These are phyloP conservation scores for Zhengitettix transpicula DNA, from an alignment of 2,888 invertebrate genomes.

Conservation along the genomic window DNA sequence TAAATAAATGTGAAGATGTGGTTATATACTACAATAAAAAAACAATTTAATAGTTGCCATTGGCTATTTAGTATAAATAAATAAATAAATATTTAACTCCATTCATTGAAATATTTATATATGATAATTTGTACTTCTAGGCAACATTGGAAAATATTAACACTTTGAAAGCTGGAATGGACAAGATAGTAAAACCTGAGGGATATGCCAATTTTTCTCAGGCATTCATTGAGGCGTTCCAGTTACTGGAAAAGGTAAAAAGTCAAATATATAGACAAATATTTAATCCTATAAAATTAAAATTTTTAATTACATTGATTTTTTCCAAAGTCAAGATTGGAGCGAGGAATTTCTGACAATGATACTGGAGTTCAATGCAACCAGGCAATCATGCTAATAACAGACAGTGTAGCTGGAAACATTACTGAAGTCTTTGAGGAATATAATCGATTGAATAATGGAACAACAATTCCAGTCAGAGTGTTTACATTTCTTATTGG, in stretches of 20 bases:
- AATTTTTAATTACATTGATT: neutral
- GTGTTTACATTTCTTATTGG: constrained; percentile 94
- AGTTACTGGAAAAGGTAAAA: constrained; percentile 53
- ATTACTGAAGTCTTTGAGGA: constrained; percentile 63
- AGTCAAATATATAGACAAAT: neutral
- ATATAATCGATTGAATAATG: constrained; percentile 57
- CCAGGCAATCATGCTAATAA: constrained; percentile 90
- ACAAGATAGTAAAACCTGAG: constrained; percentile 43
- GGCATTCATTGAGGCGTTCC: constrained; percentile 73
- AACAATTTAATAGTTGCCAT: no score
- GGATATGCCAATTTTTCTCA: constrained; percentile 70
- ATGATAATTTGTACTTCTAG: constrained; percentile 26
- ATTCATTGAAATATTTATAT: no score
- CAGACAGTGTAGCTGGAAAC: constrained; percentile 84
- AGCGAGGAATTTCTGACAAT: constrained; percentile 7
- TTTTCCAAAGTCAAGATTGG: neutral
- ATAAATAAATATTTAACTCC: no score
- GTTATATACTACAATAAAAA: no score
- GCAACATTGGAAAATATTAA: constrained; percentile 71
- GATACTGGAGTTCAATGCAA: constrained; percentile 51
- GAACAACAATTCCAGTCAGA: constrained; percentile 61
- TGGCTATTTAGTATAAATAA: no score
- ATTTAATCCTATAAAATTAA: neutral
- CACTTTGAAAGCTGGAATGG: constrained; percentile 53
- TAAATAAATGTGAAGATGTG: no score